These are phyloP conservation scores for Calliopum simillimum DNA, from an alignment of 2,888 invertebrate genomes.

Conservation along the genomic window DNA sequence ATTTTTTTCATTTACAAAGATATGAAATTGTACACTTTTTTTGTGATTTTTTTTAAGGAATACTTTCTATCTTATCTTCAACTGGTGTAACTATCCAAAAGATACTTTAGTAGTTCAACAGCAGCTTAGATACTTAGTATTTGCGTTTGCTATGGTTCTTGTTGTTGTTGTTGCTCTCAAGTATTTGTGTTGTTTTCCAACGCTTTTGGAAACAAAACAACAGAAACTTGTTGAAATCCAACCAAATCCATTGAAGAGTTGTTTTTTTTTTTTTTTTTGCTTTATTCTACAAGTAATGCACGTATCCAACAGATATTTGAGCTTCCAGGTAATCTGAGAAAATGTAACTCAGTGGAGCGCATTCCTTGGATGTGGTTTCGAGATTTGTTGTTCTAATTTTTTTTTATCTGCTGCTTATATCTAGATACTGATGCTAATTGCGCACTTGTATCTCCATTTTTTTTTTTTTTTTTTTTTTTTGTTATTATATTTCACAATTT, in stretches of 20 bases:
- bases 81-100: neutral
- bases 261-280: no score
- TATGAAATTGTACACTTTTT: no score
- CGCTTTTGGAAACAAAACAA: slow-evolving; percentile 3
- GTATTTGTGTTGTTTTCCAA: slow-evolving; percentile 34
- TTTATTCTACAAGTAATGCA: no score
- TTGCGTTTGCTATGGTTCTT: neutral
- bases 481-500: no score
- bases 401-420: no score
- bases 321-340: slow-evolving; percentile 22
- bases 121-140: no score
- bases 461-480: no score
- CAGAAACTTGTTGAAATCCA: slow-evolving; percentile 25
- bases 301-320: slow-evolving; percentile 25
- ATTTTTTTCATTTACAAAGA: slow-evolving; percentile 37
- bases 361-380: no score
- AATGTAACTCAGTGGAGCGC: slow-evolving; percentile 16
- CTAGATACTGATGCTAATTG: no score
- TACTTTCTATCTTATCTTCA: neutral
- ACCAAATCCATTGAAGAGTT: slow-evolving; percentile 10
- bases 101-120: neutral
- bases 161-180: slow-evolving; percentile 1
- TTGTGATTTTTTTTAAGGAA: neutral
- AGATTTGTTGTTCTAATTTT: no score
- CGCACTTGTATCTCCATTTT: no score